phyloP scores from a whole-genome alignment of 2,888 invertebrate genomes.

The Linyphia triangularis region DNA sequence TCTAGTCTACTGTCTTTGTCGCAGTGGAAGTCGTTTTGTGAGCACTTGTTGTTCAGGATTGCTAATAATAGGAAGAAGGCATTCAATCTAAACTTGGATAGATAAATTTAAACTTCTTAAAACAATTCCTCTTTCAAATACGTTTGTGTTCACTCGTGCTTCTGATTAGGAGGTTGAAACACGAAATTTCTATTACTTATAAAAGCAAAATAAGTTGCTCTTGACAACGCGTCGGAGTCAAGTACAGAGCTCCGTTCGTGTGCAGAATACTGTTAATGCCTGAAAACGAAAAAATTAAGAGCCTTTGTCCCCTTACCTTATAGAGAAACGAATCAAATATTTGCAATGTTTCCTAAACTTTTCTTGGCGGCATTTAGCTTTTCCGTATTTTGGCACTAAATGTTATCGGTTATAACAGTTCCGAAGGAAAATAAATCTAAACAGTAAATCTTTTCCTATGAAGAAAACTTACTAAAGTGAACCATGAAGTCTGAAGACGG shows the following conservation, averaged over 20 bases:
- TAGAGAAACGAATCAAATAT: background rate
- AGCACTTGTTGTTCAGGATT: slow-evolving; percentile 72
- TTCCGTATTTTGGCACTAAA: background rate
- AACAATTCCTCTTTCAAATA: slow-evolving; percentile 20
- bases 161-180: slow-evolving; percentile 42
- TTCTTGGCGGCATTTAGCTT: background rate
- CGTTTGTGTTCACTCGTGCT: slow-evolving; percentile 8
- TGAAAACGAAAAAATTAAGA: slow-evolving; percentile 20
- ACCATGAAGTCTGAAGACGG: background rate
- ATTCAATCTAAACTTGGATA: slow-evolving; percentile 54
- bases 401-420: background rate
- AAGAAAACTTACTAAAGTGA: background rate
- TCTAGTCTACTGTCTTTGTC: slow-evolving; percentile 69
- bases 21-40: slow-evolving; percentile 73
- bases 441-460: background rate
- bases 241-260: slow-evolving; percentile 23
- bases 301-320: slow-evolving; percentile 2
- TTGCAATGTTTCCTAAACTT: slow-evolving; percentile 26
- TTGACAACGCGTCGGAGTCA: slow-evolving; percentile 55
- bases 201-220: slow-evolving; percentile 23
- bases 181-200: background rate
- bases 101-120: slow-evolving; percentile 17
- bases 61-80: slow-evolving; percentile 73
- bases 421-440: background rate
- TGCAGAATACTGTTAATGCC: slow-evolving; percentile 14